phyloP scores from a whole-genome alignment of 2,888 invertebrate species.

The Papilio gigon region DNA sequence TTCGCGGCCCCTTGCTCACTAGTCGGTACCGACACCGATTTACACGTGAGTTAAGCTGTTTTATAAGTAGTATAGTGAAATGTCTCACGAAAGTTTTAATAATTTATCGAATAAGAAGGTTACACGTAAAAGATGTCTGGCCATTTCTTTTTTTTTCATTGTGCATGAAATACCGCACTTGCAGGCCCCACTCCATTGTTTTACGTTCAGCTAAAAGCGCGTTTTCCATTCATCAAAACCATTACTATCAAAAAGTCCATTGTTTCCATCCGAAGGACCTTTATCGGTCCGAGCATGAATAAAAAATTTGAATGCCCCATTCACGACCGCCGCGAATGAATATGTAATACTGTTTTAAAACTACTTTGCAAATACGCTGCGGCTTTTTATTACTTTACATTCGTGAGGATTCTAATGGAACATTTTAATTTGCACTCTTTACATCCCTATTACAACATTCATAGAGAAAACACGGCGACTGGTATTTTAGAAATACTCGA shows the following conservation, averaged over 20 bases:
- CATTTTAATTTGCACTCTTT: constrained; percentile 30
- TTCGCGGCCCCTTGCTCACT: no score
- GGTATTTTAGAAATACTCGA: constrained; percentile 19
- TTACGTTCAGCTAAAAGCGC: constrained; percentile 38
- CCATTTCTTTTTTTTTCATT: constrained; percentile 26
- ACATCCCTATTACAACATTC: constrained; percentile 23
- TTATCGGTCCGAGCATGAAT: constrained; percentile 39
- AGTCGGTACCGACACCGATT: no score
- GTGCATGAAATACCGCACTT: constrained; percentile 34
- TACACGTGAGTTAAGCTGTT: no score
- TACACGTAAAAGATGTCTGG: constrained; percentile 26
- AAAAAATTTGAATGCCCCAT: constrained; percentile 36
- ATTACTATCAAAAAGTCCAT: constrained; percentile 41
- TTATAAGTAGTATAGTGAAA: no score
- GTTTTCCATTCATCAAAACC: constrained; percentile 40
- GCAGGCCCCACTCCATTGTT: constrained; percentile 37
- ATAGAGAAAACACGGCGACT: constrained; percentile 8
- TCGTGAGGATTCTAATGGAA: constrained; percentile 29
- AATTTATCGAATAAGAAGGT: background rate
- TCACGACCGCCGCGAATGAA: constrained; percentile 36
- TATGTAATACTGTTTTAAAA: constrained; percentile 35
- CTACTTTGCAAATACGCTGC: constrained; percentile 28
- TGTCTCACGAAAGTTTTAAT: no score
- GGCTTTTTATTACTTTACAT: constrained; percentile 37
- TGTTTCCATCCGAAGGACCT: constrained; percentile 41